phyloP scores from a whole-genome alignment of 2,113 vertebrate genomes.

The Phaethon lepturus region DNA sequence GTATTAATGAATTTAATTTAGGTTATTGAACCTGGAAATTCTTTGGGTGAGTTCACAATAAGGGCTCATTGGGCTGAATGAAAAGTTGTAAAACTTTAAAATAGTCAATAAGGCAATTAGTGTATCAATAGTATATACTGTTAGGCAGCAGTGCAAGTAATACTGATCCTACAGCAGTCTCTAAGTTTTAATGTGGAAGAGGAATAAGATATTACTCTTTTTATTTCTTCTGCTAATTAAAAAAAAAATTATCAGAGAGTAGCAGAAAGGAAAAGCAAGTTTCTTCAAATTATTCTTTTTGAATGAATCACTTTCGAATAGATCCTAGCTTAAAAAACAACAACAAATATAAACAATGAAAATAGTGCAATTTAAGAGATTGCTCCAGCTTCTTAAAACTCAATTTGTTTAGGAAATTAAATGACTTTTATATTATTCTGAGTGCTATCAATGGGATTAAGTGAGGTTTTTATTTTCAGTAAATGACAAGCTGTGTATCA shows the following conservation, averaged over 20 bases:
- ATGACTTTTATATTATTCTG: constrained; percentile 36
- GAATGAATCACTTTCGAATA: not conserved
- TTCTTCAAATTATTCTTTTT: not conserved
- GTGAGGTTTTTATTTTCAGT: constrained; percentile 46
- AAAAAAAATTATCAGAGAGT: not conserved
- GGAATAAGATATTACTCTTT: not conserved
- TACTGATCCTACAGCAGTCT: constrained; percentile 35
- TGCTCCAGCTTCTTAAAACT: not conserved
- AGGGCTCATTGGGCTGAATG: constrained; percentile 50
- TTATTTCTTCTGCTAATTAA: not conserved
- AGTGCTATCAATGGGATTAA: constrained; percentile 52
- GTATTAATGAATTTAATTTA: constrained; percentile 55
- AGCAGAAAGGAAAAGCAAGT: not conserved
- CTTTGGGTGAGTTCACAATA: constrained; percentile 61
- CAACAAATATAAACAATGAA: constrained; percentile 27
- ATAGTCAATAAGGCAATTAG: constrained; percentile 73
- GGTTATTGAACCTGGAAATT: constrained; percentile 50
- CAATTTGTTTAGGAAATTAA: constrained; percentile 48
- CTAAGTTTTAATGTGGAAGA: constrained; percentile 18
- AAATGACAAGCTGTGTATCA: constrained; percentile 17
- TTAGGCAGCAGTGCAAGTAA: constrained; percentile 8
- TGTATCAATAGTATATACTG: constrained; percentile 49
- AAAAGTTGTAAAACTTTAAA: constrained; percentile 68
- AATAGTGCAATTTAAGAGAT: not conserved
- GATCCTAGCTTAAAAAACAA: not conserved